Conservation (phyloP, 2,888 invertebrate genomes). For the Sclerodermus sp. region DNA sequence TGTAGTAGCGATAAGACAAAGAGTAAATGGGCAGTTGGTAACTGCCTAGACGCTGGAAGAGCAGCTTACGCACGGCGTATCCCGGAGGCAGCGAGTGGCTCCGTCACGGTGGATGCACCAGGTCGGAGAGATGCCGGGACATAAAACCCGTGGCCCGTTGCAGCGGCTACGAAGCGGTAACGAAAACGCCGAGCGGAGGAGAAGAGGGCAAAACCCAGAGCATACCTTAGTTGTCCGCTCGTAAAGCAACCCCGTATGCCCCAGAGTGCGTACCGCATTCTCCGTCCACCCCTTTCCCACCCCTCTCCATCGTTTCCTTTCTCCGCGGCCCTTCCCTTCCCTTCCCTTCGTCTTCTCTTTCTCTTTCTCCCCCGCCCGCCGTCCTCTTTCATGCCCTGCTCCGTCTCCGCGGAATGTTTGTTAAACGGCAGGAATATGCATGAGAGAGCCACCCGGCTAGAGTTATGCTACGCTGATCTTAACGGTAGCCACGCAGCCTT, state of each 20-base stretch:
- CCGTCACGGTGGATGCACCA: conserved; percentile 37
- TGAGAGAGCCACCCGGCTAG: conserved; percentile 38
- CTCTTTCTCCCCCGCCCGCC: neutral
- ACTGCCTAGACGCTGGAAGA: conserved; percentile 25
- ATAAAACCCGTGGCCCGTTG: conserved; percentile 34
- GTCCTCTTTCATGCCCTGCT: neutral
- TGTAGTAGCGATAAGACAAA: conserved; percentile 9
- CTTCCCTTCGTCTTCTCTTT: neutral
- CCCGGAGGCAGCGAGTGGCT: conserved; percentile 26
- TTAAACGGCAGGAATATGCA: conserved; percentile 52
- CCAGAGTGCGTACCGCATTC: conserved; percentile 4
- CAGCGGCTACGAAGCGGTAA: conserved; percentile 5
- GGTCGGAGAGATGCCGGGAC: conserved; percentile 15
- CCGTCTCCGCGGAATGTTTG: conserved; percentile 36
- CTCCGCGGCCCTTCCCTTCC: neutral
- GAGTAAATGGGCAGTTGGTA: conserved; percentile 17
- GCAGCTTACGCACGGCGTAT: conserved; percentile 32
- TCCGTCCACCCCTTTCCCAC: neutral
- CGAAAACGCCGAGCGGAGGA: neutral
- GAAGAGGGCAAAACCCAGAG: conserved; percentile 36
- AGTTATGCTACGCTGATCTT: conserved; percentile 53
- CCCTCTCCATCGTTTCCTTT: neutral
- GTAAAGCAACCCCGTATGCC: conserved; percentile 54
- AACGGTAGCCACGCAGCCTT: conserved; percentile 41
- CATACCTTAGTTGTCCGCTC: conserved; percentile 58